phyloP scores from a whole-genome alignment of 2,797 vertebrate species.

The Tragopan temminckii region DNA sequence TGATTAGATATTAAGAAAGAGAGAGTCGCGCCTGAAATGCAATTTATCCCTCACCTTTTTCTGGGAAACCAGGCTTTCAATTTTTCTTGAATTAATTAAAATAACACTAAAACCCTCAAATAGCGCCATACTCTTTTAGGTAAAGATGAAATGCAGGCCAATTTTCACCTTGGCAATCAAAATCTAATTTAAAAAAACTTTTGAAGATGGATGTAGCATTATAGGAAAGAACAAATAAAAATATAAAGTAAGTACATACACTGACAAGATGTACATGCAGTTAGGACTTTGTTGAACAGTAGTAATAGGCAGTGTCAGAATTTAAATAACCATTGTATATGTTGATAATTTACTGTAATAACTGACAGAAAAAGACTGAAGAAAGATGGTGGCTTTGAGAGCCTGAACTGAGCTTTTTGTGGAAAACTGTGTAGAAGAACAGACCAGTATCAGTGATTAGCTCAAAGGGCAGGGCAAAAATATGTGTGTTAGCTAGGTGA shows the following conservation, averaged over 20 bases:
- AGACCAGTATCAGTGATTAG: not conserved
- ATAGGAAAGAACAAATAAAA: not conserved
- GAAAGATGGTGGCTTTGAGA: not conserved
- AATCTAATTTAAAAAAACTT: not conserved
- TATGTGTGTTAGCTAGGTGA: not conserved
- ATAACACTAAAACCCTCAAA: not conserved
- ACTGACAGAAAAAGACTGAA: not conserved
- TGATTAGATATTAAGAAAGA: not conserved
- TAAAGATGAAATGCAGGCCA: not conserved
- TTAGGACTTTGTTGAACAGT: not conserved
- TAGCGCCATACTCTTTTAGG: rapidly evolving
- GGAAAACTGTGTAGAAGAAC: not conserved
- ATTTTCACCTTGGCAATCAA: not conserved
- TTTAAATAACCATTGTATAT: not conserved
- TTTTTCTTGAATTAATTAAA: not conserved
- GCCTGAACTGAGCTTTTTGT: not conserved
- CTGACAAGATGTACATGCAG: not conserved
- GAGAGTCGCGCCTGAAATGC: not conserved
- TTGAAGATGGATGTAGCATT: not conserved
- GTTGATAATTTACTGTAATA: not conserved
- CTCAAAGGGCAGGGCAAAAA: not conserved
- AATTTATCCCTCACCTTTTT: not conserved
- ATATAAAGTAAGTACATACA: not conserved
- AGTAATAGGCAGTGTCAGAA: not conserved
- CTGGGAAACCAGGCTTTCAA: not conserved